phyloP scores from a whole-genome alignment of 2,797 vertebrate species.

The Lithobates pipiens region DNA sequence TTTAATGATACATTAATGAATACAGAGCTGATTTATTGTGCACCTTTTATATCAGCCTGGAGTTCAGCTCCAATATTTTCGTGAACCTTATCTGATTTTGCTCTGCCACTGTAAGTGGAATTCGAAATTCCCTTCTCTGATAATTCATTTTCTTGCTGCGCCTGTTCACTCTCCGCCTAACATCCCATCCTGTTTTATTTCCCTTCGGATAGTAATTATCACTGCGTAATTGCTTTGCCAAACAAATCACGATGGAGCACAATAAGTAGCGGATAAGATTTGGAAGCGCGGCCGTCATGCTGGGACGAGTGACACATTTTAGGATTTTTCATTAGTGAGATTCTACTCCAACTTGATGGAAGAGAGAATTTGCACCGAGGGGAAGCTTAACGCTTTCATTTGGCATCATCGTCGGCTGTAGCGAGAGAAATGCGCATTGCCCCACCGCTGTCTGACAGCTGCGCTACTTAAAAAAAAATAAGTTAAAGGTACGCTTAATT shows the following conservation, averaged over 20 bases:
- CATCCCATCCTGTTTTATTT: slow-evolving; percentile 17
- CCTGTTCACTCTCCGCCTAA: neutral
- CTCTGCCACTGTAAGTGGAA: too few species aligned
- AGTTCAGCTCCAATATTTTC: too few species aligned
- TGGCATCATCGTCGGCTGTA: neutral
- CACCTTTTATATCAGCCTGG: too few species aligned
- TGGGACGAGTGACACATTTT: neutral
- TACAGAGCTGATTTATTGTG: too few species aligned
- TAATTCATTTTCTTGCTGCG: neutral
- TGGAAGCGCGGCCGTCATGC: neutral
- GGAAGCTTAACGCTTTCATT: neutral
- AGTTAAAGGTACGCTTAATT: neutral
- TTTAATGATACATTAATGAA: too few species aligned
- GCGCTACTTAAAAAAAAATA: neutral
- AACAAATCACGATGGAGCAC: slow-evolving; percentile 27
- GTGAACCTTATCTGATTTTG: too few species aligned
- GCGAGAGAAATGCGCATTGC: neutral
- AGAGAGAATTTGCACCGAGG: neutral
- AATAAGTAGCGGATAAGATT: slow-evolving; percentile 16
- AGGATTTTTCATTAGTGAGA: slow-evolving; percentile 17
- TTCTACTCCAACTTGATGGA: neutral
- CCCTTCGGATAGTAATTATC: slow-evolving; percentile 39
- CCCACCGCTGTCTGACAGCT: too few species aligned
- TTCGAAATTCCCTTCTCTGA: neutral
- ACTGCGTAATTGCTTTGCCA: slow-evolving; percentile 33